Conservation (phyloP, 2,888 invertebrate genomes). For the Conistra vaccinii region DNA sequence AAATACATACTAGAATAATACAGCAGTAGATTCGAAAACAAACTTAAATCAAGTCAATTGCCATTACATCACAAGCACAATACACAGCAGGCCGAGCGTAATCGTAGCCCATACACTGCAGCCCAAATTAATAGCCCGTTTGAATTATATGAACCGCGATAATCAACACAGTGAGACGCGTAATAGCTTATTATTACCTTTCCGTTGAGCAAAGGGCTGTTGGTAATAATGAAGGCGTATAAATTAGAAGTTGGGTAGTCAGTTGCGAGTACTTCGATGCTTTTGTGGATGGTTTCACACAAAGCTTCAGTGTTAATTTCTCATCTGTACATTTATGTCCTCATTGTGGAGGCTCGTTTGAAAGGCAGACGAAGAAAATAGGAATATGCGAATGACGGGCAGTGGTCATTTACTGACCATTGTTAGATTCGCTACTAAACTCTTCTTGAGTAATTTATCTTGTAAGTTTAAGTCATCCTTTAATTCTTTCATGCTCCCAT, state of each 20-base stretch:
- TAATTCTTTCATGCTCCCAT: not conserved
- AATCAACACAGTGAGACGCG: constrained; percentile 64
- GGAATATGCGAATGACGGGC: not conserved
- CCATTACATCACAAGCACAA: constrained; percentile 48
- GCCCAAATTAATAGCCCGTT: constrained; percentile 61
- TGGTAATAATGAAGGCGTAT: constrained; percentile 45
- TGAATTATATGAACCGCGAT: constrained; percentile 60
- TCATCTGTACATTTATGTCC: not conserved
- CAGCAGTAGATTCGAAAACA: constrained; percentile 23
- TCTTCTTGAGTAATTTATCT: not conserved
- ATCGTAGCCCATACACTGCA: constrained; percentile 58
- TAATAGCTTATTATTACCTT: constrained; percentile 64
- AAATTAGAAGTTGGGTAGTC: constrained; percentile 41
- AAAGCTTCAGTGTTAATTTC: constrained; percentile 24
- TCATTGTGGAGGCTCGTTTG: constrained; percentile 1
- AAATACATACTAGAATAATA: constrained; percentile 8
- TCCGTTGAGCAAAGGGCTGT: constrained; percentile 52
- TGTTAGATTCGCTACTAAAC: not conserved
- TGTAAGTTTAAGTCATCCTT: not conserved
- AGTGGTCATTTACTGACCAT: not conserved
- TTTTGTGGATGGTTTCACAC: constrained; percentile 43
- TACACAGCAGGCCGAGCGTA: constrained; percentile 54
- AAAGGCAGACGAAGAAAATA: not conserved
- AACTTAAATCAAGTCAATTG: constrained; percentile 57
- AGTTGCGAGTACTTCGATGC: constrained; percentile 30